phyloP scores from a whole-genome alignment of 2,888 invertebrate species.

The Schrankia costaestrigalis region DNA sequence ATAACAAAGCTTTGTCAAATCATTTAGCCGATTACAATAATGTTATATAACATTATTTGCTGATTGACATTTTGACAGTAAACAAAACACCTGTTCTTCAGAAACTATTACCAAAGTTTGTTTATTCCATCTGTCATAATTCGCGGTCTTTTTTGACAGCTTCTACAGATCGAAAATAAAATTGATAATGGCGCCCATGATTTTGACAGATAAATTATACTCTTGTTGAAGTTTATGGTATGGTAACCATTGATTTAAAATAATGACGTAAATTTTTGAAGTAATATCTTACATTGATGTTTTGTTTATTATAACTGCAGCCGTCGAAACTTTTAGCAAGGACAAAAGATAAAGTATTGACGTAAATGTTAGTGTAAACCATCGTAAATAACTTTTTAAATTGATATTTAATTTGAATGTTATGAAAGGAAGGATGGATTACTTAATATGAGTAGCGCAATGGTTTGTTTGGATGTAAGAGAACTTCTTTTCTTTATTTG shows the following conservation, averaged over 20 bases:
- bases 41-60: too few species aligned
- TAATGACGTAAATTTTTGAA: slow-evolving; percentile 7
- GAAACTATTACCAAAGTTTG: slow-evolving; percentile 8
- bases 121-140: slow-evolving; percentile 20
- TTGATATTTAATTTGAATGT: too few species aligned
- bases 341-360: slow-evolving; percentile 11
- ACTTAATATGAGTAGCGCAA: too few species aligned
- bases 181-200: slow-evolving; percentile 17
- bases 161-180: slow-evolving; percentile 20
- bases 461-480: too few species aligned
- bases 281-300: slow-evolving; percentile 6
- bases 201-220: slow-evolving; percentile 24
- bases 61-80: too few species aligned
- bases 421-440: too few species aligned
- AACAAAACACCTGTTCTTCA: too few species aligned
- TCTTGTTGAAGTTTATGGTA: slow-evolving; percentile 13
- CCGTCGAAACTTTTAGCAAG: slow-evolving; percentile 6
- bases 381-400: slow-evolving; percentile 5
- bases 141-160: slow-evolving; percentile 13
- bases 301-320: slow-evolving; percentile 17
- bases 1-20: too few species aligned
- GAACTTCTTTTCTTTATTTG: too few species aligned
- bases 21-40: too few species aligned
- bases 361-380: slow-evolving; percentile 8
- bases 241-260: slow-evolving; percentile 7